A percentile compares a stretch with the other conserved stretches of the same genome.
Conservation (phyloP, 2,888 invertebrate species). For the Chymomyza amoena region DNA sequence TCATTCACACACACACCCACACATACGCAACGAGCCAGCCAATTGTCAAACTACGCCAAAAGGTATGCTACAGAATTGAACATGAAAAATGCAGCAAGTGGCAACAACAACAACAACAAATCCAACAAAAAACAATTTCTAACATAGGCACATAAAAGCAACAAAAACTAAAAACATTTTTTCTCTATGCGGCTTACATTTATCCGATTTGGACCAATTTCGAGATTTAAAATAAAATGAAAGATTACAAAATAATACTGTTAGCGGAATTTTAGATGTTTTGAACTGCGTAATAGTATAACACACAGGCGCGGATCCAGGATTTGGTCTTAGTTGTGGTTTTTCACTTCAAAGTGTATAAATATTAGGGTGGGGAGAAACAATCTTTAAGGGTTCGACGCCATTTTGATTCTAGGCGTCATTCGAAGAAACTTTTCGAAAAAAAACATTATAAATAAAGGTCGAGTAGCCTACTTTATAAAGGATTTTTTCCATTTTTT, state of each 20-base stretch:
- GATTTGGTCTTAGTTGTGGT: too few species aligned
- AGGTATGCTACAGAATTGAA: conserved; percentile 57
- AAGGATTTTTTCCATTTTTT: too few species aligned
- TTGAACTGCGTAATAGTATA: too few species aligned
- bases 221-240: not conserved
- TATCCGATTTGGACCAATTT: not conserved
- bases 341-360: too few species aligned
- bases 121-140: not conserved
- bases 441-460: too few species aligned
- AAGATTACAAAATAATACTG: not conserved
- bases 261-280: not conserved
- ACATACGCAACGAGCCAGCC: not conserved
- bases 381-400: too few species aligned
- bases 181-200: not conserved
- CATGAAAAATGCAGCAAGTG: conserved; percentile 64
- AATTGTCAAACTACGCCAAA: conserved; percentile 17
- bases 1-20: not conserved
- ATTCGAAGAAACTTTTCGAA: too few species aligned
- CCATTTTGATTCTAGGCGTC: too few species aligned
- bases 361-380: too few species aligned
- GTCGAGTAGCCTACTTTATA: too few species aligned
- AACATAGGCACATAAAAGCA: not conserved
- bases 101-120: not conserved
- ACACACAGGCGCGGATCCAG: too few species aligned
- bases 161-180: not conserved